Evolutionary conservation across 92 coral and sea anemone genomes (phyloP).

Genomic region (Metridium senile): DNA sequence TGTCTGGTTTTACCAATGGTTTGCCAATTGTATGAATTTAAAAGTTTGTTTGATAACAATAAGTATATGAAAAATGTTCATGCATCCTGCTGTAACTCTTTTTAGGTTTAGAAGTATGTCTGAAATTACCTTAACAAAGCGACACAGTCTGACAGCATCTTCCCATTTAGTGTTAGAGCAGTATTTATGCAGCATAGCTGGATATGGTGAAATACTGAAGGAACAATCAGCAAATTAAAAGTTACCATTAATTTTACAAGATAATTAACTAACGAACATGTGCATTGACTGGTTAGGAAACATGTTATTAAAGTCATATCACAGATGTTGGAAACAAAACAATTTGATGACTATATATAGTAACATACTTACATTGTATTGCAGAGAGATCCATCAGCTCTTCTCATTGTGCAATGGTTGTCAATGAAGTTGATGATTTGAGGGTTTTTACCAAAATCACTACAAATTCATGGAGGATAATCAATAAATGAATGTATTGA

Average conservation of each 20-base stretch:
- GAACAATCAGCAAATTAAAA: not conserved
- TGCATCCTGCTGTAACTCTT: no score
- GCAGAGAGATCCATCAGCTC: constrained; percentile 97
- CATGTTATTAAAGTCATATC: no score
- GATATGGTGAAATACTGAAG: constrained; percentile 90
- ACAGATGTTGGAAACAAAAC: no score
- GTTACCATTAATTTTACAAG: no score
- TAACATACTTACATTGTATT: constrained; percentile 81
- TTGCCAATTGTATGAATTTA: no score
- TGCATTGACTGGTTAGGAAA: not conserved
- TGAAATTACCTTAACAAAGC: constrained; percentile 89
- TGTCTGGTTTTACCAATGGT: no score
- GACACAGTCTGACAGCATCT: constrained; percentile 94
- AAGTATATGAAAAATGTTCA: no score
- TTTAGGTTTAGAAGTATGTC: no score
- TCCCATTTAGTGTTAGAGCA: constrained; percentile 93
- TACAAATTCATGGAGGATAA: not conserved
- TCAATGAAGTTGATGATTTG: constrained; percentile 92
- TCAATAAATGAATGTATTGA: not conserved
- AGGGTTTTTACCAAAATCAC: constrained; percentile 98
- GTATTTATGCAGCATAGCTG: constrained; percentile 95
- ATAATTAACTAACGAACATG: not conserved
- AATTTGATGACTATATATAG: not conserved
- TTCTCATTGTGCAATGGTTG: constrained; percentile 95
- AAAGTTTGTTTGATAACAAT: no score